A percentile compares a stretch with the other conserved stretches of the same genome.
These are phyloP conservation scores for Carollia perspicillata DNA, from an alignment of 2,113 vertebrate genomes.

Conservation along the genomic window DNA sequence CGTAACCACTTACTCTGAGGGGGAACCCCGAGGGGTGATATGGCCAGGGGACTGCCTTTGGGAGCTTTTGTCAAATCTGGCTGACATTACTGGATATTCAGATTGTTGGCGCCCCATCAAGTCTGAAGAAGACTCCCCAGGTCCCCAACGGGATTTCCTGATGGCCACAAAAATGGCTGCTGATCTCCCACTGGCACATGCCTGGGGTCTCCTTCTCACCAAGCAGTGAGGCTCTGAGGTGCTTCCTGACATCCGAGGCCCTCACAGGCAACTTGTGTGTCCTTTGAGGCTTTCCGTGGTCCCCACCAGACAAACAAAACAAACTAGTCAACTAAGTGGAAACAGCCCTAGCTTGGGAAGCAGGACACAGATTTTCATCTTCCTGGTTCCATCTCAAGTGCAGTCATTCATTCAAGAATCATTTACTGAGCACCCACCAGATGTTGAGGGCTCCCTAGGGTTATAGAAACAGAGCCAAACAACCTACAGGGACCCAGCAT, in stretches of 20 bases:
- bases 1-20: neutral
- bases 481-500: neutral
- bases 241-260: neutral
- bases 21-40: too few species aligned
- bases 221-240: neutral
- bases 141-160: neutral
- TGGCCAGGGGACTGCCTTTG: neutral
- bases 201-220: neutral
- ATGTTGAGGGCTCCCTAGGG: neutral
- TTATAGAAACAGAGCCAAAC: neutral
- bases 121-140: neutral
- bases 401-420: neutral
- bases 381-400: neutral
- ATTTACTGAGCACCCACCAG: neutral
- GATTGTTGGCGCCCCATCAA: neutral
- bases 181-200: neutral
- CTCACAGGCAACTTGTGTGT: neutral
- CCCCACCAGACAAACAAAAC: neutral
- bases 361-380: neutral
- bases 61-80: neutral
- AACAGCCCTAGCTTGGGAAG: neutral
- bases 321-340: neutral
- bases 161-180: neutral
- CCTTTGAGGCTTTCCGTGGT: neutral
- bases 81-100: neutral